Conservation (phyloP, 2,113 vertebrate species). For the Dicaeum eximium region DNA sequence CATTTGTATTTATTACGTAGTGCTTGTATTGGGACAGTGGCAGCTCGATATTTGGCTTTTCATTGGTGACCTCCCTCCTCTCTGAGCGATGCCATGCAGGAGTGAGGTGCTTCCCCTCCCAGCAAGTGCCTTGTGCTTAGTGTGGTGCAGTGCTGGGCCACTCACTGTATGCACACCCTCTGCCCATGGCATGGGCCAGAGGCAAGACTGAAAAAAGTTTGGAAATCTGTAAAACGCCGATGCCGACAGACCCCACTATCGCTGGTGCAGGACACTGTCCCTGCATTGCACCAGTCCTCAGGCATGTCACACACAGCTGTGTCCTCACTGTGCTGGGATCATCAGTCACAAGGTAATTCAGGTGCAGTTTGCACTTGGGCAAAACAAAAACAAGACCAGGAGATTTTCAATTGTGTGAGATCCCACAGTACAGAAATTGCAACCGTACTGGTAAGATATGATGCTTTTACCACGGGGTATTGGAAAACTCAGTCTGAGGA, state of each 20-base stretch:
- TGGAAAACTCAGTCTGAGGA: background rate
- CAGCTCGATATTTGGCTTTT: background rate
- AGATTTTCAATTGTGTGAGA: background rate
- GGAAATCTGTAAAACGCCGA: background rate
- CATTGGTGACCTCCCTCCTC: fast-evolving
- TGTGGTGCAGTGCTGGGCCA: background rate
- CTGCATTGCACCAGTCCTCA: background rate
- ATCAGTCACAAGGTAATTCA: background rate
- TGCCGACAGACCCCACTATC: background rate
- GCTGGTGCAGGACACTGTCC: background rate
- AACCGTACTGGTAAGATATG: fast-evolving
- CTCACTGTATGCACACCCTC: fast-evolving
- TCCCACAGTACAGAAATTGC: background rate
- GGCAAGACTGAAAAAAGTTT: background rate
- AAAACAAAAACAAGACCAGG: background rate
- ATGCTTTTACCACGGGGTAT: background rate
- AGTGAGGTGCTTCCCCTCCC: background rate
- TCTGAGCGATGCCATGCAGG: background rate
- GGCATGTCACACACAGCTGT: background rate
- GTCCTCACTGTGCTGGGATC: background rate
- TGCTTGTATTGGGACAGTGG: background rate
- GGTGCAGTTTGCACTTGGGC: background rate
- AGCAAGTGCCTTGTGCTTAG: background rate
- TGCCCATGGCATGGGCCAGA: background rate
- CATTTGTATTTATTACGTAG: background rate